Evolutionary conservation across 2,113 vertebrate species (phyloP).

Genomic region (Engraulis encrasicolus): DNA sequence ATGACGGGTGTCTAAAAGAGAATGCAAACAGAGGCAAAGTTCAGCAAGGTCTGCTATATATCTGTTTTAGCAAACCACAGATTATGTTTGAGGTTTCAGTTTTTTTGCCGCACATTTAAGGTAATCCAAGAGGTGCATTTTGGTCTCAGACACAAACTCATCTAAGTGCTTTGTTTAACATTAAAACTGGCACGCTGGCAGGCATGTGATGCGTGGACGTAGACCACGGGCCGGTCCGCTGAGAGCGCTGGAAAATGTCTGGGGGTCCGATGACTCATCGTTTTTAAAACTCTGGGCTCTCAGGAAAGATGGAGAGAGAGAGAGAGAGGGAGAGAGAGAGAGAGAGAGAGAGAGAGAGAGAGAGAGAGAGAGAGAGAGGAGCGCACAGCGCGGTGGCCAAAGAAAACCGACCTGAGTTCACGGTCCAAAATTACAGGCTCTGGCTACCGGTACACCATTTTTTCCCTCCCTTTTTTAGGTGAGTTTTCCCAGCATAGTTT

Average conservation of each 20-base stretch:
- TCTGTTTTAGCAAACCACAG: too few species aligned
- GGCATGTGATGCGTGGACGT: background rate
- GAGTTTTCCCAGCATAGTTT: background rate
- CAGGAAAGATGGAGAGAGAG: background rate
- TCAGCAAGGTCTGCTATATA: too few species aligned
- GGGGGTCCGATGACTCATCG: background rate
- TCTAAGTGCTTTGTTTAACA: background rate
- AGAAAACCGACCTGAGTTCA: conserved; percentile 6
- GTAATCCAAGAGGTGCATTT: background rate
- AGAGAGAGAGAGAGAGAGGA: too few species aligned
- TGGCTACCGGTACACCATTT: background rate
- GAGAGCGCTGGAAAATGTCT: conserved; percentile 17
- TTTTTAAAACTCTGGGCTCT: background rate
- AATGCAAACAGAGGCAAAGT: too few species aligned
- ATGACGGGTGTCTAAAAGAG: too few species aligned
- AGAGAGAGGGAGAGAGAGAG: too few species aligned
- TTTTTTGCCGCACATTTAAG: too few species aligned
- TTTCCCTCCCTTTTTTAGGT: background rate
- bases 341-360: too few species aligned
- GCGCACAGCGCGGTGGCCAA: background rate
- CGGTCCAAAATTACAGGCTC: background rate
- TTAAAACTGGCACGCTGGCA: background rate
- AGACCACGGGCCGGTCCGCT: background rate
- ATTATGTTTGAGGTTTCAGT: too few species aligned
- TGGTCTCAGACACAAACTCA: background rate